phyloP scores from a whole-genome alignment of 2,113 vertebrate species.

The Hippopotamus amphibius region DNA sequence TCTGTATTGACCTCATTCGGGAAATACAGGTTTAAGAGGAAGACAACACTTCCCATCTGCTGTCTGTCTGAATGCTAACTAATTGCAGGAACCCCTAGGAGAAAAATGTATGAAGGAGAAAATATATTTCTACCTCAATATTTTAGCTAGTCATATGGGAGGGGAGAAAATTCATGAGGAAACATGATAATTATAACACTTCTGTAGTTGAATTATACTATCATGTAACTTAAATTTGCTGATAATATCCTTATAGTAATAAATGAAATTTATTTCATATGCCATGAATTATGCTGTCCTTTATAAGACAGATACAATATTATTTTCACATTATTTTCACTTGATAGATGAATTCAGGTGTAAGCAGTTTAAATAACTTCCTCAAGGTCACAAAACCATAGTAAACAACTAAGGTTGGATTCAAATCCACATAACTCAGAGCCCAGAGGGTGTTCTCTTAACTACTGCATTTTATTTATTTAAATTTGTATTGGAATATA shows the following conservation, averaged over 20 bases:
- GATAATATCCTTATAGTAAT: not conserved
- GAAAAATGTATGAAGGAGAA: not conserved
- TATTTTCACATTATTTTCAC: slow-evolving; percentile 39
- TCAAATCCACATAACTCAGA: not conserved
- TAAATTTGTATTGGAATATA: not conserved
- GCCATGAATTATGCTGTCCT: not conserved
- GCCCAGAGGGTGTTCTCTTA: not conserved
- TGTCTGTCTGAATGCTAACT: not conserved
- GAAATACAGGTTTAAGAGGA: slow-evolving; percentile 23
- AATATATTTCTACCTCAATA: slow-evolving; percentile 8
- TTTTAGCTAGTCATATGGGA: slow-evolving; percentile 24
- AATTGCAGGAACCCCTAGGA: not conserved
- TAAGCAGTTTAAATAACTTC: not conserved
- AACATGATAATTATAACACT: not conserved
- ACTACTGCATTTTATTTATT: not conserved
- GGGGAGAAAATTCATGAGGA: not conserved
- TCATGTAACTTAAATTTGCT: slow-evolving; percentile 28
- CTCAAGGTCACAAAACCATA: not conserved
- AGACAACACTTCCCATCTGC: not conserved
- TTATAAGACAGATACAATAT: not conserved
- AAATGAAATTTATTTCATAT: not conserved
- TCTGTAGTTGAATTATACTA: not conserved
- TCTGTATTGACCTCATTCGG: slow-evolving; percentile 19
- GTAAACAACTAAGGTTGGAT: not conserved
- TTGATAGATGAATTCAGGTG: not conserved